Evolutionary conservation across 1,140 invertebrate species (phyloP).

Genomic region (Aphis craccivora): DNA sequence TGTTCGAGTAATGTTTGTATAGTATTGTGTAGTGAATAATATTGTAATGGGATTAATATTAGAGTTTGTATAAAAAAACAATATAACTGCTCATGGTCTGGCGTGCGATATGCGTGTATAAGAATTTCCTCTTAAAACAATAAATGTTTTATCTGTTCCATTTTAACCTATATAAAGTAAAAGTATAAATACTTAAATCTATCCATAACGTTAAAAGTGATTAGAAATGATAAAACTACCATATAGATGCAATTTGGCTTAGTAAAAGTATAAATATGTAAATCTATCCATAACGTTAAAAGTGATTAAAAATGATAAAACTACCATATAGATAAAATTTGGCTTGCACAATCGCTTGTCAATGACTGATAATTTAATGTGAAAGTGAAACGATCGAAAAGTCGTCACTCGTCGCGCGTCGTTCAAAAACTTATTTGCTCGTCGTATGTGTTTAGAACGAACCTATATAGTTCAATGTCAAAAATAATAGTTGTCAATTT

Average conservation of each 20-base stretch:
- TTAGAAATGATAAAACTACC: neutral
- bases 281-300: neutral
- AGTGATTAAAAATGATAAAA: neutral
- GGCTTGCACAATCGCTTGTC: neutral
- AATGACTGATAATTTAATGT: neutral
- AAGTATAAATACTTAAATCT: neutral
- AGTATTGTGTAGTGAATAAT: neutral
- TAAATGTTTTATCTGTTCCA: neutral
- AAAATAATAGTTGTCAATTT: neutral
- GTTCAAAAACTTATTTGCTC: neutral
- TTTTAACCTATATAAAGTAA: constrained; percentile 2
- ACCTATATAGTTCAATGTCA: neutral
- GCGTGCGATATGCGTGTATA: neutral
- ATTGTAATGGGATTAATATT: neutral
- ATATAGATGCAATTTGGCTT: too few relatives aligned
- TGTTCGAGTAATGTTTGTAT: neutral
- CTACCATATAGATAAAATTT: neutral
- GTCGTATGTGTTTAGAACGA: neutral
- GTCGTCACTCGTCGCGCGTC: neutral
- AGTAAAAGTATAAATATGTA: neutral
- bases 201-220: neutral
- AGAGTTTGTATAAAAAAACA: neutral
- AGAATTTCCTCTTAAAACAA: neutral
- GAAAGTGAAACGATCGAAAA: constrained; percentile 8
- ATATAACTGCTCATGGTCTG: neutral